Evolutionary conservation across 2,797 vertebrate species (phyloP).

Genomic region (Anguilla megastoma): DNA sequence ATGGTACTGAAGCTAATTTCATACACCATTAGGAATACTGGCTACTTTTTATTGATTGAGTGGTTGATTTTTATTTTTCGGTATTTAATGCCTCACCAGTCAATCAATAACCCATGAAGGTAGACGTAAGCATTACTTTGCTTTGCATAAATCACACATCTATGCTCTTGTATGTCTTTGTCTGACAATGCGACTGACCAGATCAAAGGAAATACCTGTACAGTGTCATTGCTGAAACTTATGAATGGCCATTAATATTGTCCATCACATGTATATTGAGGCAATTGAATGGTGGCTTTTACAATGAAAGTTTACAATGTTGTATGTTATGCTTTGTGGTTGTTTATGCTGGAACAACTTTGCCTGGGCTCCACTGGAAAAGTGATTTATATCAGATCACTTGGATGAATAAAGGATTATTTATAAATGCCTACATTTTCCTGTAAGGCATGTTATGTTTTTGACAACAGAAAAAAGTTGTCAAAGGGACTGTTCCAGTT

Average conservation of each 20-base stretch:
- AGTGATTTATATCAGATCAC: no score
- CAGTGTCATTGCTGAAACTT: slow-evolving; percentile 23
- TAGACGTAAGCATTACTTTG: neutral
- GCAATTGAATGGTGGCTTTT: slow-evolving; percentile 12
- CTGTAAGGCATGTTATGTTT: slow-evolving; percentile 1
- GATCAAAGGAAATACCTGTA: slow-evolving; percentile 19
- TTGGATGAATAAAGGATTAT: no score
- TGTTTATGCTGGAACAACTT: neutral
- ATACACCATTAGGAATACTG: neutral
- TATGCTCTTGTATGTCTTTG: neutral
- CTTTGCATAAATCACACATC: slow-evolving; percentile 3
- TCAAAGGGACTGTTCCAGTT: neutral
- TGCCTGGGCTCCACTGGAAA: neutral
- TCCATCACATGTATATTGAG: slow-evolving; percentile 1
- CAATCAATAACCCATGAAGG: neutral
- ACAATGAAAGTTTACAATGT: neutral
- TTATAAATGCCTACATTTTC: neutral
- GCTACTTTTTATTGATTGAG: neutral
- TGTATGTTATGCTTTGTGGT: no score
- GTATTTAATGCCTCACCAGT: neutral
- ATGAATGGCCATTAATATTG: slow-evolving; percentile 36
- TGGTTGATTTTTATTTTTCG: neutral
- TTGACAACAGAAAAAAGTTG: slow-evolving; percentile 15
- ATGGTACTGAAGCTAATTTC: neutral
- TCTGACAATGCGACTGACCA: slow-evolving; percentile 35